phyloP scores from a whole-genome alignment of 2,797 vertebrate genomes.

The Mormyrops boulengeri region DNA sequence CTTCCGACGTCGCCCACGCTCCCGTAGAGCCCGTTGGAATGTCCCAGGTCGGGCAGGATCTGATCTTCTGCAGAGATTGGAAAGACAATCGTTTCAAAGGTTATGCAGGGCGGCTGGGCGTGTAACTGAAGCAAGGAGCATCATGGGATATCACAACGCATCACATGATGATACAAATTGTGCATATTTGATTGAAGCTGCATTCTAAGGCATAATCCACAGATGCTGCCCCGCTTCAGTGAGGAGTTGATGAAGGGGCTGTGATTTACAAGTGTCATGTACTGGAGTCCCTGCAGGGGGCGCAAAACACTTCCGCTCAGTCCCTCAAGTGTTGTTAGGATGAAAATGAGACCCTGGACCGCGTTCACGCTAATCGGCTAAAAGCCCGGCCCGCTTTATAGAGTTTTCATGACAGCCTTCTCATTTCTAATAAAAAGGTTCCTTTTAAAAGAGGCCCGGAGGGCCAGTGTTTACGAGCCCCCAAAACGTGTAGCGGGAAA shows the following conservation, averaged over 20 bases:
- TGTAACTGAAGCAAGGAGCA: neutral
- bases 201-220: neutral
- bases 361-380: constrained; percentile 63
- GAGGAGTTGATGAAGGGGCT: constrained; percentile 25
- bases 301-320: constrained; percentile 47
- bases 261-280: constrained; percentile 31
- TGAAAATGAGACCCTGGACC: constrained; percentile 50
- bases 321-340: constrained; percentile 41
- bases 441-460: constrained; percentile 50
- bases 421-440: constrained; percentile 64
- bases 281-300: constrained; percentile 30
- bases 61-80: constrained; percentile 76
- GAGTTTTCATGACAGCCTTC: constrained; percentile 65
- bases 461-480: constrained; percentile 59
- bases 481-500: constrained; percentile 41
- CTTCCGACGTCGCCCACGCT: constrained; percentile 75
- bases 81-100: neutral
- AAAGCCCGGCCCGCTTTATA: constrained; percentile 67
- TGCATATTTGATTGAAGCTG: neutral
- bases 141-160: neutral
- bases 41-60: constrained; percentile 90
- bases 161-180: neutral
- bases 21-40: constrained; percentile 79
- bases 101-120: neutral
- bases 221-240: neutral